Base-by-base conservation (phyloP, 2,888 invertebrate species). In the Tiphia femorata region DNA sequence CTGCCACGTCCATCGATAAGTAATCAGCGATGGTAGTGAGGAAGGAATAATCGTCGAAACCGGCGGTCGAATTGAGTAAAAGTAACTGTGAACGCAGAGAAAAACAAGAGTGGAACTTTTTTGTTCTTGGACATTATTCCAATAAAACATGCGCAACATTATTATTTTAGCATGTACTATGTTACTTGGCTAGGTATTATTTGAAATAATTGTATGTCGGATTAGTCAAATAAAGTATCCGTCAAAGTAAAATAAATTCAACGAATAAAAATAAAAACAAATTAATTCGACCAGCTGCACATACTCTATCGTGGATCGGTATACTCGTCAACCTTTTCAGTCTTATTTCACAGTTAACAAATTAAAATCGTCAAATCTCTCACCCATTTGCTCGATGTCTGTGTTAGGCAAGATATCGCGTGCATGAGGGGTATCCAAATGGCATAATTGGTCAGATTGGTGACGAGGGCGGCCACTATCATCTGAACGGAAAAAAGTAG, bases 371-470 rank as follows among this genome's bases (percentile, higher is more conserved):
- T 37, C 19, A 16, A 29, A 38, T 19, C 7, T 42, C 58, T 64
- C 67, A 82, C 83, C 73, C 72, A 76, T 73, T 70, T 79, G 49
- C 77, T 77, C n/a, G 82, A 81, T 65, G 81, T 78, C 50, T 76
- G 70, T 10, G 80, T 83, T 21, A 82, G 54, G 47, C 76, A 78
- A 55, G 62, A 70, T 20, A 80, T 72, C 2, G 70, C 68, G 19
- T 78, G 70, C 71, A 82, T 73, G 12, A 83, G 53, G 6, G 83
- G 83, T 49, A 75, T 69, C 83, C 83, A 83, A 62, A 83, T 66
- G 1, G 75, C 70, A 16, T 68, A 73, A 7, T 69, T 79, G 5
- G 78, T 62, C 38, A 83, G 63, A 65, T 83, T 81, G 1, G 83
- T 79, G 10, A 77, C 75, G 37, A 83, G 66, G 7, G 81, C 78